These are phyloP conservation scores for Micropoecilia bifurca DNA, from an alignment of 2,797 vertebrate species.

Conservation along the genomic window DNA sequence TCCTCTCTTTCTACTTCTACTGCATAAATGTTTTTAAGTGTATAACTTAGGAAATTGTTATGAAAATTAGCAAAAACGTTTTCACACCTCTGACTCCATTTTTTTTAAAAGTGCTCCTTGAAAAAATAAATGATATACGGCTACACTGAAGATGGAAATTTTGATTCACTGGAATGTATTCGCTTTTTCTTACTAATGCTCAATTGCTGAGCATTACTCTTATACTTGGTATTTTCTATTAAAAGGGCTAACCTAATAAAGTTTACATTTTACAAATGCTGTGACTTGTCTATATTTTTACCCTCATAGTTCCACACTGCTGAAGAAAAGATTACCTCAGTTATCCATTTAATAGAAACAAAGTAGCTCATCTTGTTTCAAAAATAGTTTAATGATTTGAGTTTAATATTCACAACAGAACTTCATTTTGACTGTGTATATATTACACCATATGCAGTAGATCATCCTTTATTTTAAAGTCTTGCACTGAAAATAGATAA, in stretches of 20 bases:
- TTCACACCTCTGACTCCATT: neutral
- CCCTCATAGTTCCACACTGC: neutral
- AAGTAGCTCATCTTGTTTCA: slow-evolving; percentile 55
- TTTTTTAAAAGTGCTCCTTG: neutral
- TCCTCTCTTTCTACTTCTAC: neutral
- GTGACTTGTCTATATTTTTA: neutral
- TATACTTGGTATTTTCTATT: slow-evolving; percentile 7
- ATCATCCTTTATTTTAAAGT: slow-evolving; percentile 67
- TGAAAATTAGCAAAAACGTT: neutral
- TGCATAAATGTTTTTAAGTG: neutral
- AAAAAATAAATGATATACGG: neutral
- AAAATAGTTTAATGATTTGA: slow-evolving; percentile 80
- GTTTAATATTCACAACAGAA: slow-evolving; percentile 73
- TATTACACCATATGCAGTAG: slow-evolving; percentile 69
- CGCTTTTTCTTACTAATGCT: slow-evolving; percentile 21
- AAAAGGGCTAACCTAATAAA: neutral
- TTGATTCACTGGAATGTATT: slow-evolving; percentile 28
- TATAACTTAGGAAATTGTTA: neutral
- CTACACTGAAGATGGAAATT: neutral
- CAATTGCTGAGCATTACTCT: neutral
- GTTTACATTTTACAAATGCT: neutral
- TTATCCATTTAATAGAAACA: neutral
- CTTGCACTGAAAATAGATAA: slow-evolving; percentile 58
- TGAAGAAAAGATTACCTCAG: neutral
- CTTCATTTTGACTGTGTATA: slow-evolving; percentile 69